Percentiles rank a stretch among this genome's conserved stretches.
Conservation (phyloP, 2,113 vertebrate species). For the Osmerus eperlanus region DNA sequence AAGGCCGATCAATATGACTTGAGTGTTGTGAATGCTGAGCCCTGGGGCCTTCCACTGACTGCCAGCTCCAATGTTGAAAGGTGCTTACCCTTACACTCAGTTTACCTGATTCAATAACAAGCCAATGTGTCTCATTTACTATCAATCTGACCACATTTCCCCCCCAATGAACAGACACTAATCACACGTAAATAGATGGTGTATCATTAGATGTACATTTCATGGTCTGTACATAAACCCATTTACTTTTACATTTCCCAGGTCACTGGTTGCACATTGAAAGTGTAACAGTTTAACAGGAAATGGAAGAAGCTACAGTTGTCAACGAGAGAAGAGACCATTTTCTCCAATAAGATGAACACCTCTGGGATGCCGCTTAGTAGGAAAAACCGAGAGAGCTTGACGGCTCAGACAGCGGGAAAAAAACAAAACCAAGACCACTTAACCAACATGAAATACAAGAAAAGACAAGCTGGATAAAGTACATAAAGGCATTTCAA, state of each 20-base stretch:
- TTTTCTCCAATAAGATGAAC: conserved; percentile 3
- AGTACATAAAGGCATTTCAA: not conserved
- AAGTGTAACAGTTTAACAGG: not conserved
- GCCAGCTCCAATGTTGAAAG: conserved; percentile 45
- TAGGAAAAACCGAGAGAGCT: conserved; percentile 4
- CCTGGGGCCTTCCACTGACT: conserved; percentile 40
- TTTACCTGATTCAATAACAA: conserved; percentile 73
- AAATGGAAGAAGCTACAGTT: not conserved
- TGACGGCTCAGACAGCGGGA: not conserved
- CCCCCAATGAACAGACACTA: conserved; percentile 52
- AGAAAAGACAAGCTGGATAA: not conserved
- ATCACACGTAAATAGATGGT: conserved; percentile 63
- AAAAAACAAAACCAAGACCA: not conserved
- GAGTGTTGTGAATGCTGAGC: conserved; percentile 44
- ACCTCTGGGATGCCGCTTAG: not conserved
- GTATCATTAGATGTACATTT: conserved; percentile 54
- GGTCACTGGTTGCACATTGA: not conserved
- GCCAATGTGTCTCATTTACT: conserved; percentile 62
- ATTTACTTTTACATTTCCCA: conserved; percentile 30
- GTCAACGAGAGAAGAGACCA: not conserved
- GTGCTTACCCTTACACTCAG: conserved; percentile 59
- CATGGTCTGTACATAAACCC: conserved; percentile 51
- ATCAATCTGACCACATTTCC: conserved; percentile 63
- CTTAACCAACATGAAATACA: not conserved
- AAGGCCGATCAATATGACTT: conserved; percentile 58